Conservation (phyloP, 2,888 invertebrate genomes). For the Hypomecis punctinalis region DNA sequence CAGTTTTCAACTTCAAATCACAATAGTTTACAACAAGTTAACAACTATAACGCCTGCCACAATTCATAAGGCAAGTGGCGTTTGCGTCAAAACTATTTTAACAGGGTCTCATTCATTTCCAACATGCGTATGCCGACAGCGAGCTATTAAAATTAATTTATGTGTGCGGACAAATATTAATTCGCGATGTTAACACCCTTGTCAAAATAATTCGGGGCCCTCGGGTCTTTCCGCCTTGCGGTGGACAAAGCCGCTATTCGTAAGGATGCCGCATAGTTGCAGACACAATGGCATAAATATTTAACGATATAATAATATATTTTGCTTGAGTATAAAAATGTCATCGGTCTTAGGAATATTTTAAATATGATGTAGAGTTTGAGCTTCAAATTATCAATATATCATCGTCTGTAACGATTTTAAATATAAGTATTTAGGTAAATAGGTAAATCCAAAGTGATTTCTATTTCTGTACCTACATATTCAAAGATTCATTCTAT, state of each 20-base stretch:
- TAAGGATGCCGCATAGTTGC: conserved; percentile 39
- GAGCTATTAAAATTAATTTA: conserved; percentile 55
- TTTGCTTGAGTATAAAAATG: too few species aligned
- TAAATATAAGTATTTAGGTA: too few species aligned
- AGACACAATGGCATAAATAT: conserved; percentile 24
- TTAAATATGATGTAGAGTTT: too few species aligned
- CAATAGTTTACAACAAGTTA: not conserved
- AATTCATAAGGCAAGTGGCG: conserved; percentile 9
- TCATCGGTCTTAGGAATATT: too few species aligned
- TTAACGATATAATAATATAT: not conserved
- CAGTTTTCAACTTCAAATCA: not conserved
- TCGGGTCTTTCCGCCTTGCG: conserved; percentile 57
- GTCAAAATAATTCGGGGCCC: conserved; percentile 57
- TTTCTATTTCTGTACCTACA: too few species aligned
- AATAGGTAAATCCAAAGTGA: too few species aligned
- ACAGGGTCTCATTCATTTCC: conserved; percentile 19
- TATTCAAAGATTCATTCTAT: too few species aligned
- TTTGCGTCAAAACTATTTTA: conserved; percentile 25
- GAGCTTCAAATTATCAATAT: too few species aligned
- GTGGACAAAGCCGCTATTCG: conserved; percentile 61
- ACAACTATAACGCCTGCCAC: conserved; percentile 19
- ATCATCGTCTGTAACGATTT: too few species aligned
- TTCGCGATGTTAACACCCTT: conserved; percentile 61
- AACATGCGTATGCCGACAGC: conserved; percentile 21
- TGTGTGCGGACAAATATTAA: conserved; percentile 56